Conservation (phyloP, 1,140 invertebrate genomes). For the Nylanderia fulva region DNA sequence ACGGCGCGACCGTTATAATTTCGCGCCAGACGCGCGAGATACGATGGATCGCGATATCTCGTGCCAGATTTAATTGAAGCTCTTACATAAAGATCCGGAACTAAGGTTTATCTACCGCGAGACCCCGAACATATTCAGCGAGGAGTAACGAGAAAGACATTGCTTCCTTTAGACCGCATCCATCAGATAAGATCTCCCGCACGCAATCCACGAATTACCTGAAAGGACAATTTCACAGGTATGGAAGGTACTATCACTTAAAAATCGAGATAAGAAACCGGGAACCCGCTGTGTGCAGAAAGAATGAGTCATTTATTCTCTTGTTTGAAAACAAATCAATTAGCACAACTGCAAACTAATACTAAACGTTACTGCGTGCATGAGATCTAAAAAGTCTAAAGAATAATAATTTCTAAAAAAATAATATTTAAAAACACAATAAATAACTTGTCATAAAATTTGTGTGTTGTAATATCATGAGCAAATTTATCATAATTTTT, state of each 20-base stretch:
- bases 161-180: constrained; percentile 8
- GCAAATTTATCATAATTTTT: neutral
- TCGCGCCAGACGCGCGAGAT: constrained; percentile 60
- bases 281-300: neutral
- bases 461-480: neutral
- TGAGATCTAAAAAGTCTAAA: neutral
- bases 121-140: neutral
- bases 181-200: constrained; percentile 1
- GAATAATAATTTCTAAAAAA: neutral
- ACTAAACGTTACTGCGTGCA: neutral
- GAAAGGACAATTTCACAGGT: constrained; percentile 30
- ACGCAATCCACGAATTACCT: constrained; percentile 31
- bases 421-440: neutral
- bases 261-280: neutral
- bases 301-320: constrained; percentile 9
- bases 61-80: constrained; percentile 74
- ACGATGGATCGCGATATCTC: constrained; percentile 59
- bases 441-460: neutral
- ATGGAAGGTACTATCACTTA: neutral
- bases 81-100: constrained; percentile 54
- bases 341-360: neutral
- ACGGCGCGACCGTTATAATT: constrained; percentile 76
- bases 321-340: neutral
- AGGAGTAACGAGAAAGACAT: neutral
- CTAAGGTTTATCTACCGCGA: constrained; percentile 49